Evolutionary conservation across 64 coral and sea anemone species (phyloP), one percentile per base, ranked within the genome.

Genomic region (Orbicella faveolata): DNA sequence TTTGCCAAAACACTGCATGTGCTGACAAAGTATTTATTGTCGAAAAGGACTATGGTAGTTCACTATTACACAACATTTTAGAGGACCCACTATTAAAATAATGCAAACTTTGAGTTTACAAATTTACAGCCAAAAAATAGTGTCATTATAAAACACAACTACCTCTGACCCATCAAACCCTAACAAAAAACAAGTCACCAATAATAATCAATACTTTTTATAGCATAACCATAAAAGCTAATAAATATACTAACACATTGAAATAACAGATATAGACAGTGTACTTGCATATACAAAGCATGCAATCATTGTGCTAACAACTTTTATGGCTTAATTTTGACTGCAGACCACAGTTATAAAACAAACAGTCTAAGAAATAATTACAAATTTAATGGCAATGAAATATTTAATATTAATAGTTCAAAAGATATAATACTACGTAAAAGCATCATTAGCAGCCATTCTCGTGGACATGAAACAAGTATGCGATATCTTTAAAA

Each of bases 381-480:
- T 19, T 62, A 63, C 9, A 67, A 66, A 65, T 83, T 70, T 72
- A 66, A 70, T 37, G 64, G 41, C 21, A 85, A 72, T 85, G 82
- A 70, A 85, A 73, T 85, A 85, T 85, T 85, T 85, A 72, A 85
- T 85, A 85, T 85, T 72, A 41, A 70, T 85, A 72, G 33, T 66
- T 61, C 36, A 17, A 83, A 18, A 23, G 37, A 26, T 52, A n/a
- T 44, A 66, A 44, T 41, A 21, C 15, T 41, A 17, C 4, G 37
- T 16, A 85, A 85, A 85, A 70, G 82, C 63, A 70, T 70, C 30
- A 26, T 10, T n/a, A 70, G 67, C 9, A 59, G 55, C 55, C 55
- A 59, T 14, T 25, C 23, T 70, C 30, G 20, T 26, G 8, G n/a
- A 21, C 21, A 25, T 70, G n/a, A 30, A 6, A 14, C 70, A 74